These are phyloP conservation scores for Gasteruption jaculator DNA, from an alignment of 2,888 invertebrate genomes.

Conservation along the genomic window DNA sequence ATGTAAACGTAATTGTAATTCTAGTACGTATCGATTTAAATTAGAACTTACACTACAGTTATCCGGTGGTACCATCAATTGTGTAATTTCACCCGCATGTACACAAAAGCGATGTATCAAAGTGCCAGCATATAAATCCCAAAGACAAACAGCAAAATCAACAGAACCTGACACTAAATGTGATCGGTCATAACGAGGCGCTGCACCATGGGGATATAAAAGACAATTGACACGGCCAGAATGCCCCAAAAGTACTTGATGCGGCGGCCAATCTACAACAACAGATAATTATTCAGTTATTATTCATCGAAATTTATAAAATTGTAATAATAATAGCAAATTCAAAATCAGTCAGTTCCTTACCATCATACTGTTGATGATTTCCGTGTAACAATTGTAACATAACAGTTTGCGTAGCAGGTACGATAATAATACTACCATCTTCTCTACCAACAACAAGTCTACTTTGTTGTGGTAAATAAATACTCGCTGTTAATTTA, in stretches of 20 bases:
- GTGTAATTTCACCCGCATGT: conserved; percentile 95
- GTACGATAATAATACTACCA: conserved; percentile 92
- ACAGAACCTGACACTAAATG: conserved; percentile 94
- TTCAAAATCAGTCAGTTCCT: too few relatives aligned
- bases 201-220: conserved; percentile 90
- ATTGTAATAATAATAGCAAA: not conserved
- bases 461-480: conserved; percentile 87
- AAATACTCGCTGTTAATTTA: conserved; percentile 89
- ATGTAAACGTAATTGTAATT: too few relatives aligned
- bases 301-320: not conserved
- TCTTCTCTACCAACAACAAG: conserved; percentile 93
- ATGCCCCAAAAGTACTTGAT: conserved; percentile 84
- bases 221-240: conserved; percentile 92
- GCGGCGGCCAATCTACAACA: conserved; percentile 78
- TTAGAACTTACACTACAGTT: conserved; percentile 71
- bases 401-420: conserved; percentile 93
- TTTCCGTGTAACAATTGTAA: conserved; percentile 84
- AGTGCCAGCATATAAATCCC: conserved; percentile 89
- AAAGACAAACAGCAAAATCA: conserved; percentile 95
- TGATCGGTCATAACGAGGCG: conserved; percentile 80
- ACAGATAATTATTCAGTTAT: conserved; percentile 1
- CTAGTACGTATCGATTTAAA: too few relatives aligned
- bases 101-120: conserved; percentile 93
- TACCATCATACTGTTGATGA: conserved; percentile 76
- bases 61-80: conserved; percentile 89